Evolutionary conservation across 1,140 invertebrate species (phyloP).

Genomic region (Heterodera carotae): DNA sequence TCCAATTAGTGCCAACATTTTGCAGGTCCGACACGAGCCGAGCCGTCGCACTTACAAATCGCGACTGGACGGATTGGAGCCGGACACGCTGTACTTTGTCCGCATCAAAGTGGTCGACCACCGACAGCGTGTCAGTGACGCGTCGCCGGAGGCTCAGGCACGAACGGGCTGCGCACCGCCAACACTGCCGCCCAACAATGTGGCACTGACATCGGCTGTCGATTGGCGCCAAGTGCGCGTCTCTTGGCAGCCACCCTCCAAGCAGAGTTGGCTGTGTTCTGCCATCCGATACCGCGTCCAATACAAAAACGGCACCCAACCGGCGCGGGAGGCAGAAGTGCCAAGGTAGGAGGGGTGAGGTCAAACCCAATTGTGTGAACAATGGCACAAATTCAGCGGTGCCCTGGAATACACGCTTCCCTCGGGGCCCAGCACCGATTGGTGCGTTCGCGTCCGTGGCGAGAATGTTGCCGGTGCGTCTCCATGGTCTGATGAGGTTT

Average conservation of each 20-base stretch:
- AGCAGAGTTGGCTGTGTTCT: conserved; percentile 59
- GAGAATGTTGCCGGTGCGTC: conserved; percentile 64
- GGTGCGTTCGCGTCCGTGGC: conserved; percentile 57
- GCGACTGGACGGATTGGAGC: conserved; percentile 55
- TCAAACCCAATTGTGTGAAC: neutral
- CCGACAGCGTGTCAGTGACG: conserved; percentile 52
- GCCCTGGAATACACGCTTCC: conserved; percentile 55
- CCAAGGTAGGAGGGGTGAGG: conserved; percentile 16
- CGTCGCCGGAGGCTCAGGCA: conserved; percentile 63
- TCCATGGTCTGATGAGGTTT: conserved; percentile 59
- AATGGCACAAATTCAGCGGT: conserved; percentile 42
- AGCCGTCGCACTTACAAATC: conserved; percentile 54
- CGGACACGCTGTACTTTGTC: conserved; percentile 64
- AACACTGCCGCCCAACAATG: conserved; percentile 57
- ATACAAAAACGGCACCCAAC: conserved; percentile 51
- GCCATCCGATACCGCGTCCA: conserved; percentile 53
- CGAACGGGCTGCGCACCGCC: conserved; percentile 64
- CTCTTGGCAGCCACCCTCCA: conserved; percentile 60
- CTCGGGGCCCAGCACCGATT: conserved; percentile 61
- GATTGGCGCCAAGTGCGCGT: conserved; percentile 57
- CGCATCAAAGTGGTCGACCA: conserved; percentile 63
- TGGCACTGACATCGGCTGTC: conserved; percentile 56
- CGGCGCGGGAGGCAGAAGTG: conserved; percentile 40
- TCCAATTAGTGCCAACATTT: neutral
- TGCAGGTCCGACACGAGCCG: conserved; percentile 52